Evolutionary conservation across 2,113 vertebrate genomes (phyloP), one percentile per base, ranked within the genome.

Genomic region (Turdus rufiventris): DNA sequence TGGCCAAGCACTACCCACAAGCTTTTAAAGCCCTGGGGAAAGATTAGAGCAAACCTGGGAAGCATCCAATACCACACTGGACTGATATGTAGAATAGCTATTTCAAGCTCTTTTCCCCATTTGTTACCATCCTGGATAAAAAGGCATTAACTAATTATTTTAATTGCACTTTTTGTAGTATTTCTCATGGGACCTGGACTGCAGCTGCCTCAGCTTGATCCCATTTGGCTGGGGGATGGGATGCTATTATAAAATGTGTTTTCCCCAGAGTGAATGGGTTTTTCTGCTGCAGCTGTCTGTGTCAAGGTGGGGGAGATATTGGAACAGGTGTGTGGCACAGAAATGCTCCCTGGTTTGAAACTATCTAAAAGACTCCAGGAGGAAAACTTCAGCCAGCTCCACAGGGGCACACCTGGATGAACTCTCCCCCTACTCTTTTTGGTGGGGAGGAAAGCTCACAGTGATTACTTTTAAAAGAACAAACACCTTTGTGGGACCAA

Each of bases 81-180:
- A 77, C 82, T 70, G 48, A 94, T 73, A 56, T 0, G 11, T 5
- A 84, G 72, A 91, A 80, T 10, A 88, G 67, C 53, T 85, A 71
- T 90, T 96, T 91, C 85, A 74, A 76, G 89, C 42, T 63, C 56
- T 77, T 57, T 58, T 42, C 36, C 45, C 21, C 29, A 57, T 89
- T 93, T 93, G 60, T 88, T 51, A 85, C 68, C n/a, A 66, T 12
- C 31, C n/a, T 0, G 0, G 81, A 92, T 89, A 68, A 94, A 96
- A 96, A 94, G 53, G 75, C 90, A 96, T 80, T 93, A 89, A 95
- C 82, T 95, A 94, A 96, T 95, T 94, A 83, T 88, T 96, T 96
- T 97, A 95, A 96, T 96, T 86, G 94, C 73, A 93, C 62, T 77
- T 94, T 94, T 80, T 95, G 82, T 91, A 88, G 43, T 60, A 63